Evolutionary conservation across 1,140 invertebrate genomes (phyloP).

Genomic region (Apocrypta bakeri): DNA sequence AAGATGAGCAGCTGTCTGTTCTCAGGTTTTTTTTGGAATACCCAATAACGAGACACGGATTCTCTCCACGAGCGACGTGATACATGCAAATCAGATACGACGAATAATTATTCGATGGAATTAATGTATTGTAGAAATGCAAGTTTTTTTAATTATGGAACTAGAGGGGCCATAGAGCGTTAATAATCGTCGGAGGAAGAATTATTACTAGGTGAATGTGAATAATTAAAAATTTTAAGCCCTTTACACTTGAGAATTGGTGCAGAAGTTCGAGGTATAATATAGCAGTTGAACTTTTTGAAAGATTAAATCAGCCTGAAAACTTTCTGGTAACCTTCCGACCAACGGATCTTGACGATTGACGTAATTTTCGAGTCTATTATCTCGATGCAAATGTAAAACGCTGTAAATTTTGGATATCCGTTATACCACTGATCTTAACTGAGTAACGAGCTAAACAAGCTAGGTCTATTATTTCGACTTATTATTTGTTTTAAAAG

Average conservation of each 20-base stretch:
- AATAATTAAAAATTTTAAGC: slow-evolving; percentile 28
- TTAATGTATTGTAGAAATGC: background rate
- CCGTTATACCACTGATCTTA: slow-evolving; percentile 1
- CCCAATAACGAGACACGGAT: background rate
- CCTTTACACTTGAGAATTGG: background rate
- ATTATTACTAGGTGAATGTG: background rate
- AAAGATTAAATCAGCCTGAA: slow-evolving; percentile 34
- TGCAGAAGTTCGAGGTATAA: background rate
- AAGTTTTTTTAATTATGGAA: background rate
- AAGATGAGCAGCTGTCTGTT: background rate
- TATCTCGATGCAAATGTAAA: slow-evolving; percentile 17
- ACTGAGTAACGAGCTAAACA: background rate
- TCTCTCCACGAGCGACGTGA: background rate
- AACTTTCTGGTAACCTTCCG: slow-evolving; percentile 19
- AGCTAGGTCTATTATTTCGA: too few relatives aligned
- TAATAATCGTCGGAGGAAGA: background rate
- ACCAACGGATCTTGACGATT: slow-evolving; percentile 14
- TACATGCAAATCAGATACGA: background rate
- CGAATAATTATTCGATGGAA: background rate
- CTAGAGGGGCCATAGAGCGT: background rate
- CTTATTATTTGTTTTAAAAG: too few relatives aligned
- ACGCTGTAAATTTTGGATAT: slow-evolving; percentile 11
- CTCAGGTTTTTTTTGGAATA: background rate
- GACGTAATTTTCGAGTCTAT: slow-evolving; percentile 36
- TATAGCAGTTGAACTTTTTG: slow-evolving; percentile 39